A percentile compares a stretch with the other conserved stretches of the same genome.
Conservation (phyloP, 2,113 vertebrate genomes). For the Lanius ludovicianus region DNA sequence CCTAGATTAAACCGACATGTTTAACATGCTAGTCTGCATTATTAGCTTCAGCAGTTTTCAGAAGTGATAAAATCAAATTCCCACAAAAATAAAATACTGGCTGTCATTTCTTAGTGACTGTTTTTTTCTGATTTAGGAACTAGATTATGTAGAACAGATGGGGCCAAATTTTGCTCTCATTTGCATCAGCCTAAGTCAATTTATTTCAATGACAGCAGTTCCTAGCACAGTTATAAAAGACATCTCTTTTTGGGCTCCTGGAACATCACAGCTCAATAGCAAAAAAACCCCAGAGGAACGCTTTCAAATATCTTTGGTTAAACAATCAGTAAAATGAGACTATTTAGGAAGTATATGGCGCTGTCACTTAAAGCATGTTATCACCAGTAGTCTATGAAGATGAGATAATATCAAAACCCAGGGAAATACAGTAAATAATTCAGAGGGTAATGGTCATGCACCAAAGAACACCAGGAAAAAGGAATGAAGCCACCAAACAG, state of each 20-base stretch:
- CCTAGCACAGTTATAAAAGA: neutral
- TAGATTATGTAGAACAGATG: constrained; percentile 22
- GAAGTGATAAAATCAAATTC: neutral
- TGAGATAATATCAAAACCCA: neutral
- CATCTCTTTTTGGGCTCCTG: neutral
- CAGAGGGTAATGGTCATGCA: neutral
- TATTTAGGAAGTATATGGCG: neutral
- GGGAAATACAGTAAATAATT: neutral
- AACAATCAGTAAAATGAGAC: neutral
- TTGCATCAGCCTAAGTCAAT: constrained; percentile 5
- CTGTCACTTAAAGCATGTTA: neutral
- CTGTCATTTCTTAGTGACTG: neutral
- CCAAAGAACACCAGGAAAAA: neutral
- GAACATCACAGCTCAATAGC: neutral
- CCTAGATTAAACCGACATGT: neutral
- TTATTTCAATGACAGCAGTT: constrained; percentile 12
- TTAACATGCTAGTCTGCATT: neutral
- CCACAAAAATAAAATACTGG: neutral
- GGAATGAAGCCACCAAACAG: neutral
- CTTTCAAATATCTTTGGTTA: neutral
- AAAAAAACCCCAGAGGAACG: neutral
- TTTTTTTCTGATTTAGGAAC: constrained; percentile 9
- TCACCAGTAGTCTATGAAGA: neutral
- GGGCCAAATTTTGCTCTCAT: constrained; percentile 44
- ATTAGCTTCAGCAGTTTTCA: neutral